Conservation (phyloP, 2,113 vertebrate species). For the Ploceus nigricollis region DNA sequence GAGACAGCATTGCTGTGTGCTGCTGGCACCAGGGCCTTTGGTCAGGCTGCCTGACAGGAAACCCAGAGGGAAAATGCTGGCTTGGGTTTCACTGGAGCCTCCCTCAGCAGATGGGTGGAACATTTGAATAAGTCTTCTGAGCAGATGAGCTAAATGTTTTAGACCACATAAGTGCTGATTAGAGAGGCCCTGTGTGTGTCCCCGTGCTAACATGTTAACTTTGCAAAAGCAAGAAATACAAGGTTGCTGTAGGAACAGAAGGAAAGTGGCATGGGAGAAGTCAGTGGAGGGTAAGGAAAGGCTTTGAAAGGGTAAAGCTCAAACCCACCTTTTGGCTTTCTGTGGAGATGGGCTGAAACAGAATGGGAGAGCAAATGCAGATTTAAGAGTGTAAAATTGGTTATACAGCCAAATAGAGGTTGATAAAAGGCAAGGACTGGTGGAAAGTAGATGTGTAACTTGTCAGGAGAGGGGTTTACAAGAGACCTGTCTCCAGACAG, state of each 20-base stretch:
- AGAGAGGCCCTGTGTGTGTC: slow-evolving; percentile 9
- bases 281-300: background rate
- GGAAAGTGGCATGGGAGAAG: background rate
- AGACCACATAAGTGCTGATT: slow-evolving; percentile 22
- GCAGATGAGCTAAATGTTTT: slow-evolving; percentile 54
- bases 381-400: background rate
- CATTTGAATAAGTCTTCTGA: slow-evolving; percentile 35
- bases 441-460: background rate
- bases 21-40: background rate
- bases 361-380: background rate
- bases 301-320: background rate
- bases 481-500: background rate
- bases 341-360: background rate
- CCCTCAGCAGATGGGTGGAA: slow-evolving; percentile 30
- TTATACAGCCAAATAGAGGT: background rate
- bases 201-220: slow-evolving; percentile 12
- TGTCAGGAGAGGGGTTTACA: background rate
- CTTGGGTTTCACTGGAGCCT: background rate
- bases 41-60: slow-evolving; percentile 34
- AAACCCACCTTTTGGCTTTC: background rate
- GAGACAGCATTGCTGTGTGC: background rate
- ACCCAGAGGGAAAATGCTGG: slow-evolving; percentile 14
- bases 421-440: background rate
- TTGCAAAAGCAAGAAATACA: background rate
- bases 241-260: slow-evolving; percentile 51